Base-by-base conservation (phyloP, 35 echinoderm and acorn worm species). In the Diadema setosum region DNA sequence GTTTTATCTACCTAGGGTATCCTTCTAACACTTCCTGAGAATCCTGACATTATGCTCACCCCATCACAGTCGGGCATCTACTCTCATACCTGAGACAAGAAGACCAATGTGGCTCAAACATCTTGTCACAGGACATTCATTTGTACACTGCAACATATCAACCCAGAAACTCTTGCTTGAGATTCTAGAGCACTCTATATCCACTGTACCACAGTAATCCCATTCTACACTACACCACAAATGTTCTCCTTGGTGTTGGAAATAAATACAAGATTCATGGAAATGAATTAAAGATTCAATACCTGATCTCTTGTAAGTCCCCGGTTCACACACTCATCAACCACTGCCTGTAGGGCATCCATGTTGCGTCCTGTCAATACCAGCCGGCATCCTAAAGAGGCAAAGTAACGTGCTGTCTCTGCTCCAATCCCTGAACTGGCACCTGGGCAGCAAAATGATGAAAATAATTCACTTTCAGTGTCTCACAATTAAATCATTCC, bases 341-440 rank as follows among this genome's bases (percentile, higher is more conserved):
- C 30, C 16, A 86, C 84, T 61, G 21, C 49, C 48, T 86, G 49
- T 11, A 91, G 46, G 21, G 74, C 84, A 35, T 42, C 46, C 40
- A 80, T 18, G 42, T 86, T 86, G 9, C 80, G 46, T 59, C 90
- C 90, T 6, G 57, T 30, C 44, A 92, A 35, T 40, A 83, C 74
- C 4, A 92, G 37, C 14, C 56, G 34, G 37, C 90, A 86, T 60
- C 90, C 90, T 33, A 80, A 34, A 0, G 90, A 86, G 33, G 90
- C 90, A 42, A 92, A 92, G 42, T 92, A 39, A 31, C 73, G 52
- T 16, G 90, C 90, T 31, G 90, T 92, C 26, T 84, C 90, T 29
- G 90, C 90, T 80, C 90, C 90, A 59, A 92, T 92, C 6, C 83
- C 83, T 17, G 90, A 60, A 17, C 67, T 86, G 34, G 90, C 82